phyloP scores from a whole-genome alignment of 2,888 invertebrate species.

The Camponotus fellah region DNA sequence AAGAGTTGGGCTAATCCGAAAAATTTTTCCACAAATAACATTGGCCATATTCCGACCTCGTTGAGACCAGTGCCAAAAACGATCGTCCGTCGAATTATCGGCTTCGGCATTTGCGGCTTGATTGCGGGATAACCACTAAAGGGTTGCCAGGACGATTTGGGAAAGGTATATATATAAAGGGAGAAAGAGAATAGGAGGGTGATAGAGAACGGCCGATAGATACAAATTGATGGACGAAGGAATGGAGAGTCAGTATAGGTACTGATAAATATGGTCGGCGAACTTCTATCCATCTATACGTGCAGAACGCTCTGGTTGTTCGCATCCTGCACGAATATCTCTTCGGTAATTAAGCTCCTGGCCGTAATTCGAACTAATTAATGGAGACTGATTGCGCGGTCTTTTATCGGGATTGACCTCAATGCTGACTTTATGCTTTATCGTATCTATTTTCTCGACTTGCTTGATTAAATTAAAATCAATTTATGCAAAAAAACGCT shows the following conservation, averaged over 20 bases:
- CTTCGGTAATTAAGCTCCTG: slow-evolving; percentile 78
- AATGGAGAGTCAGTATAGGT: slow-evolving; percentile 12
- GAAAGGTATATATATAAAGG: slow-evolving; percentile 16
- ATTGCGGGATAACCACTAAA: slow-evolving; percentile 63
- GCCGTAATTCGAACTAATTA: slow-evolving; percentile 81
- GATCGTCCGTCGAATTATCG: slow-evolving; percentile 74
- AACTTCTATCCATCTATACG: slow-evolving; percentile 52
- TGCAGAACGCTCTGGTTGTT: slow-evolving; percentile 54
- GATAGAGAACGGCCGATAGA: slow-evolving; percentile 13
- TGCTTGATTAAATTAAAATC: slow-evolving; percentile 62
- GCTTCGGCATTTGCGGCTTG: slow-evolving; percentile 73
- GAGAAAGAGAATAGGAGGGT: not conserved
- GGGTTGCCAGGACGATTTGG: slow-evolving; percentile 49
- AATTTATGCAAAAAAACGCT: slow-evolving; percentile 37
- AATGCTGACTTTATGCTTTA: slow-evolving; percentile 77
- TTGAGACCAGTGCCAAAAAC: slow-evolving; percentile 70
- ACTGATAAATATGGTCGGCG: slow-evolving; percentile 61
- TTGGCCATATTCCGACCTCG: slow-evolving; percentile 57
- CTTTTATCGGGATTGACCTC: slow-evolving; percentile 79
- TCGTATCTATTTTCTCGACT: slow-evolving; percentile 69
- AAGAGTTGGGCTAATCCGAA: slow-evolving; percentile 29
- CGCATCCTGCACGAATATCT: slow-evolving; percentile 65
- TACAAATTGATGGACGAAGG: slow-evolving; percentile 38
- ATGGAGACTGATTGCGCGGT: slow-evolving; percentile 82
- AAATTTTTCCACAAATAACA: slow-evolving; percentile 57